Evolutionary conservation across 1,140 invertebrate genomes (phyloP), one percentile per base, ranked within the genome.

Genomic region (Ladona fulva): DNA sequence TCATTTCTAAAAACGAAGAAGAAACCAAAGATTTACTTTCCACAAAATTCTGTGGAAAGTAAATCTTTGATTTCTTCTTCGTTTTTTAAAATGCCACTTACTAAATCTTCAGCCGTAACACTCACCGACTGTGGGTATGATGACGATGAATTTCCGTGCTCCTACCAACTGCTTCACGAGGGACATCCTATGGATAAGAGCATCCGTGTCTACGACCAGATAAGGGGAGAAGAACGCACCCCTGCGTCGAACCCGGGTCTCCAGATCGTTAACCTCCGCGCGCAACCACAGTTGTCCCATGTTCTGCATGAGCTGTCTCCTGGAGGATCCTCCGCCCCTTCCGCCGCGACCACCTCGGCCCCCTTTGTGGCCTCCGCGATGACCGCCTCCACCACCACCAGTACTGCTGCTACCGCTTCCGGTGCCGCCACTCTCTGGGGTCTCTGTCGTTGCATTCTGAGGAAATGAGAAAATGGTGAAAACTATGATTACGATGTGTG

Each of bases 91-190:
- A n/a, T n/a, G n/a, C n/a, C n/a, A n/a, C n/a, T n/a, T n/a, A n/a
- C n/a, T n/a, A n/a, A n/a, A n/a, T n/a, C n/a, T n/a, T n/a, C n/a
- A n/a, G n/a, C n/a, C n/a, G n/a, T n/a, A n/a, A 44, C 78, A 86
- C 88, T 87, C 82, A 95, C 94, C 93, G 82, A 91, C 89, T 81
- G 90, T 88, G 6, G 94, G 94, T 79, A 96, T 91, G 24, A 96
- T 86, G 37, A 95, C 87, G 78, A 96, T 91, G 82, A 94, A 94
- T 81, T 92, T 91, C 78, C 91, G 91, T 0, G 91, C 88, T 81
- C 88, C 87, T 7, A 94, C 89, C 42, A 97, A 85, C 80, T 93
- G 92, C 82, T 94, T 95, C 24, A 97, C 89, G 66, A 91, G 87
- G 25, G 89, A 87, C 77, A 92, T 90, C 82, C 92, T 89, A 78